Percentiles rank a stretch among this genome's conserved stretches.
Conservation (phyloP, 2,113 vertebrate genomes). For the Rhombomys opimus region DNA sequence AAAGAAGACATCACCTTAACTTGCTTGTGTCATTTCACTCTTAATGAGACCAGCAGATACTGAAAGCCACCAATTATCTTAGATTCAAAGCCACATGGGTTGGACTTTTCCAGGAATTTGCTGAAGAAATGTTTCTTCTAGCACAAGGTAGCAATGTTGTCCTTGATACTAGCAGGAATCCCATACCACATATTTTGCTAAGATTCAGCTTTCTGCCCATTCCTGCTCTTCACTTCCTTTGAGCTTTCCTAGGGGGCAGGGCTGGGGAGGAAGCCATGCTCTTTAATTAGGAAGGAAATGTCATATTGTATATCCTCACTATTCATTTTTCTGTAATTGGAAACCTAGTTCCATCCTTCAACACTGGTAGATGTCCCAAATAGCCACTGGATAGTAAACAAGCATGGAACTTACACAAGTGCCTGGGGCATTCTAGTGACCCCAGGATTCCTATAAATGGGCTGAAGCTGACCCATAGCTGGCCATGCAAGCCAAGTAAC, state of each 20-base stretch:
- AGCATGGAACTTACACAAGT: not conserved
- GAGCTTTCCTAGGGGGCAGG: constrained; percentile 7
- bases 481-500: not conserved
- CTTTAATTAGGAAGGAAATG: constrained; percentile 54
- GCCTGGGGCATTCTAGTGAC: not conserved
- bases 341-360: constrained; percentile 16
- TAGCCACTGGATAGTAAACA: not conserved
- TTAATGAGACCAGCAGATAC: constrained; percentile 50
- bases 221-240: constrained; percentile 8
- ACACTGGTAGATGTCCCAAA: not conserved
- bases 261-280: not conserved
- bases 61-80: not conserved
- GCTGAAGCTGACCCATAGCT: not conserved
- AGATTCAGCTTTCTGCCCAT: not conserved
- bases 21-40: not conserved
- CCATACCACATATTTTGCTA: constrained; percentile 1
- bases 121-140: constrained; percentile 22
- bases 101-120: constrained; percentile 50
- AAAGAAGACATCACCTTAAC: constrained; percentile 53
- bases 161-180: constrained; percentile 30
- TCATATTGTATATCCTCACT: constrained; percentile 32
- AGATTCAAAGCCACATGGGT: constrained; percentile 54
- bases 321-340: constrained; percentile 55
- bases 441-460: not conserved
- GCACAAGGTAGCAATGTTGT: not conserved